Base-by-base conservation (phyloP, 2,797 vertebrate genomes). In the Lepidocolaptes lacrymiger region DNA sequence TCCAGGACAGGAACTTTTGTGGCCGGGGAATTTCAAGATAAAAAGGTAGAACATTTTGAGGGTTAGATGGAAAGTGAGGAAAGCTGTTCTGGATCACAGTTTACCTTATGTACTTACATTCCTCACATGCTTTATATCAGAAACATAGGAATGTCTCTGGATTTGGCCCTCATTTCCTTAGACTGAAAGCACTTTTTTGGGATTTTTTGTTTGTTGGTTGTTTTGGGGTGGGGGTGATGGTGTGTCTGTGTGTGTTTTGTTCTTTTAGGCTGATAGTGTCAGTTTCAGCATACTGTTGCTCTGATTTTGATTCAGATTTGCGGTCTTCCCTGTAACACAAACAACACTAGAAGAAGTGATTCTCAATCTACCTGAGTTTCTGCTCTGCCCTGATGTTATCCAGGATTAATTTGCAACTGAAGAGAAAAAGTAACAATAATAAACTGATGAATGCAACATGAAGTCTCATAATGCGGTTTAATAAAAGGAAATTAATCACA, bases 401-500 rank as follows among this genome's bases (percentile, higher is more conserved):
- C 90, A 66, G 71, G 79, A 95, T 91, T 97, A 96, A 97, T 95
- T 97, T 95, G 89, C 72, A 91, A 87, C 93, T 95, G 96, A 96
- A 97, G 80, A 97, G 92, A 94, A 96, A 97, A 96, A 96, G 85
- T 90, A 96, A 91, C 89, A 97, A 84, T 80, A 98, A 97, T 97
- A 97, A 97, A 97, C 91, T 96, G 96, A 97, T 97, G 98, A 97
- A 98, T 98, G 96, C 97, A 98, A 98, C 97, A 97, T 94, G 95
- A 98, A 98, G 96, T 97, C 96, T 97, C 96, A 97, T 97, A 98
- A 97, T 94, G 78, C 91, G 97, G 92, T 97, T 98, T 98, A 98
- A 98, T 98, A 98, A 97, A 97, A 97, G 95, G 95, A 97, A 98
- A 98, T 98, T 97, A 98, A 98, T 98, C 97, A 97, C 95, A 93